These are phyloP conservation scores for Lasioglossum lativentre DNA, from an alignment of 2,888 invertebrate genomes.

Conservation along the genomic window DNA sequence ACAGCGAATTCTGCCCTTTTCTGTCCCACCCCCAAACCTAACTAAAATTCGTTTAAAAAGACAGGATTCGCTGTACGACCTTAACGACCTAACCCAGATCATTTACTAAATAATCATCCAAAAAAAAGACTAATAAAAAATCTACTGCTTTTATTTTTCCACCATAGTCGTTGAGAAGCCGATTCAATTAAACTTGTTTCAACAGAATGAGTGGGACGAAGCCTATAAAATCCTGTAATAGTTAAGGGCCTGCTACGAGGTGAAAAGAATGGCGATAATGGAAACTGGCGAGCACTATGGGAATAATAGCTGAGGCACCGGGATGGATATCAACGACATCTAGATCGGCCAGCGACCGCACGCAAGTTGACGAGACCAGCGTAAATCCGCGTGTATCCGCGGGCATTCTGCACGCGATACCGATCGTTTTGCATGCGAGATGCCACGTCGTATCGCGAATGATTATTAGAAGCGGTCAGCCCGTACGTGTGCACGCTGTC, in stretches of 20 bases:
- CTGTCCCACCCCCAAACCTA: too few relatives aligned
- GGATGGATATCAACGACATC: not conserved
- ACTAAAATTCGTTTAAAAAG: too few relatives aligned
- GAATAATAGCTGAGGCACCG: not conserved
- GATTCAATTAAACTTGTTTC: too few relatives aligned
- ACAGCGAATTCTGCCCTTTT: too few relatives aligned
- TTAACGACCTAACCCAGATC: too few relatives aligned
- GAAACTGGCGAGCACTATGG: not conserved
- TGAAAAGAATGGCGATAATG: not conserved
- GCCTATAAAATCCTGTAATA: not conserved
- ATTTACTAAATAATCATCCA: too few relatives aligned
- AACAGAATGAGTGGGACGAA: too few relatives aligned
- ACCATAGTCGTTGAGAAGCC: too few relatives aligned
- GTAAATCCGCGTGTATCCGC: constrained; percentile 51
- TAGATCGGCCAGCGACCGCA: not conserved
- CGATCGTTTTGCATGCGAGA: constrained; percentile 73
- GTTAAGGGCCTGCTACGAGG: not conserved
- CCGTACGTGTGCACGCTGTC: constrained; percentile 22
- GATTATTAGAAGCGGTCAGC: constrained; percentile 69
- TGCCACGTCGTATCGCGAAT: constrained; percentile 59
- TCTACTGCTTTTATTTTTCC: too few relatives aligned
- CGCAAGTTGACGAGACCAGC: not conserved
- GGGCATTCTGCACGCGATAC: constrained; percentile 47
- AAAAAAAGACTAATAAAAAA: too few relatives aligned
- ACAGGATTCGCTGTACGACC: too few relatives aligned